A percentile compares a stretch with the other conserved stretches of the same genome.
These are phyloP conservation scores for Lordiphosa andalusiaca DNA, from an alignment of 2,888 invertebrate species.

Conservation along the genomic window DNA sequence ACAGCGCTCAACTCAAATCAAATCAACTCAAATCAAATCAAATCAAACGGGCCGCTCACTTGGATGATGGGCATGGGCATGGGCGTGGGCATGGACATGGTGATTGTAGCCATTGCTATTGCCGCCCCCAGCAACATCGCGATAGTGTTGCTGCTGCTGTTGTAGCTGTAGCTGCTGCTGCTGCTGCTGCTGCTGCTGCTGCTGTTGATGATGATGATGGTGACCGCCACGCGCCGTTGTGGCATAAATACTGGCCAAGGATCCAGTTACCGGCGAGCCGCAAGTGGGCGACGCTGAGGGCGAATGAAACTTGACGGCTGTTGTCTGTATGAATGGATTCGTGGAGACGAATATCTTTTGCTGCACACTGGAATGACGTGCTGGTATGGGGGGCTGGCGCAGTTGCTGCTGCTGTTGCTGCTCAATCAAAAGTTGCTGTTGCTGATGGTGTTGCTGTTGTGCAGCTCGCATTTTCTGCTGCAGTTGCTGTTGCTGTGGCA, in stretches of 20 bases:
- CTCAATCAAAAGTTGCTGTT: constrained; percentile 44
- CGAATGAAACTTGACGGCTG: constrained; percentile 77
- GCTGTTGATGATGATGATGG: constrained; percentile 40
- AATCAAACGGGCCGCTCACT: constrained; percentile 74
- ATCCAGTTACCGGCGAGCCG: constrained; percentile 65
- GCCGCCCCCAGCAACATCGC: constrained; percentile 56
- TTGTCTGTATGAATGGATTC: constrained; percentile 80
- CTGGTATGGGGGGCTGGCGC: constrained; percentile 77
- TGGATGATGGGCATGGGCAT: constrained; percentile 70
- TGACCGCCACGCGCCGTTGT: constrained; percentile 63
- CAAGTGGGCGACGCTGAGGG: constrained; percentile 72
- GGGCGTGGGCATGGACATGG: constrained; percentile 50
- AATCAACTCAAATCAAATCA: constrained; percentile 40
- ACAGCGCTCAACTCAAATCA: constrained; percentile 16
- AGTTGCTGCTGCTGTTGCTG: constrained; percentile 57
- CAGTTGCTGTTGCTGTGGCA: constrained; percentile 57
- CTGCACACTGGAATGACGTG: constrained; percentile 79
- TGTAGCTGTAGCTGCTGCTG: constrained; percentile 44
- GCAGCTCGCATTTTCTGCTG: constrained; percentile 56
- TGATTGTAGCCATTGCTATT: constrained; percentile 61
- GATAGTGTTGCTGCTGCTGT: constrained; percentile 54
- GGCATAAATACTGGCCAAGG: constrained; percentile 66
- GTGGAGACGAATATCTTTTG: constrained; percentile 81
- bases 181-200: constrained; percentile 40
- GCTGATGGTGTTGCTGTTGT: constrained; percentile 38